Conservation (phyloP, 1,140 invertebrate species). For the Phthorimaea operculella region DNA sequence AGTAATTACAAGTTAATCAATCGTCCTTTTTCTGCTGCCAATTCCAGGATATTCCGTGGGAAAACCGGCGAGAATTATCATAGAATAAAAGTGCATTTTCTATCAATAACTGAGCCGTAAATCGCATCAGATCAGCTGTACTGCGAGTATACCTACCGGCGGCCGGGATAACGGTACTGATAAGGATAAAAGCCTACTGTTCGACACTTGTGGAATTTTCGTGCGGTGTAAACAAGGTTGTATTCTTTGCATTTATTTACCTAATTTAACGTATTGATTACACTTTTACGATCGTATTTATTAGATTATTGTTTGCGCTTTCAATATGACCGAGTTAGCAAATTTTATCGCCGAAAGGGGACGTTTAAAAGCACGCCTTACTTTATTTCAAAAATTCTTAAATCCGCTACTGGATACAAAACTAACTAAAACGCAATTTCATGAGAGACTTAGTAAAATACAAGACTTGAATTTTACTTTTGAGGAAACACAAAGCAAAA, state of each 20-base stretch:
- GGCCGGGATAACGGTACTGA: not conserved
- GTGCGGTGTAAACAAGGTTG: conserved; percentile 1
- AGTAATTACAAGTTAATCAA: not conserved
- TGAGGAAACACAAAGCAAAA: not conserved
- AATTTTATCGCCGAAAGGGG: not conserved
- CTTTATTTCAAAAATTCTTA: conserved; percentile 1
- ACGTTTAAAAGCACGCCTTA: not conserved
- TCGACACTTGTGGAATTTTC: not conserved
- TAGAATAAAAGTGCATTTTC: not conserved
- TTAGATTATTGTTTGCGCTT: not conserved
- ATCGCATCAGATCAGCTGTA: not conserved
- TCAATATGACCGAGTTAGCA: not conserved
- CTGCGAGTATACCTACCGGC: not conserved
- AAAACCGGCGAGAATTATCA: not conserved
- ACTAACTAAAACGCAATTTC: not conserved
- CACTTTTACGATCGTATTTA: not conserved
- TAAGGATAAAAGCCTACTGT: too few relatives aligned
- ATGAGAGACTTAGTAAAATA: conserved; percentile 2
- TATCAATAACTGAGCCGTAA: not conserved
- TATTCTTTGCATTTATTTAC: not conserved
- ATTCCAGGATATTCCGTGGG: not conserved
- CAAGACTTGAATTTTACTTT: not conserved
- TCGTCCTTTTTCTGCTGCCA: not conserved
- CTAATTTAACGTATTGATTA: not conserved
- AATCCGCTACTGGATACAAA: not conserved